Percentiles rank a stretch among this genome's conserved stretches.
Conservation (phyloP, 2,888 invertebrate genomes). For the Balanococcus diminutus region DNA sequence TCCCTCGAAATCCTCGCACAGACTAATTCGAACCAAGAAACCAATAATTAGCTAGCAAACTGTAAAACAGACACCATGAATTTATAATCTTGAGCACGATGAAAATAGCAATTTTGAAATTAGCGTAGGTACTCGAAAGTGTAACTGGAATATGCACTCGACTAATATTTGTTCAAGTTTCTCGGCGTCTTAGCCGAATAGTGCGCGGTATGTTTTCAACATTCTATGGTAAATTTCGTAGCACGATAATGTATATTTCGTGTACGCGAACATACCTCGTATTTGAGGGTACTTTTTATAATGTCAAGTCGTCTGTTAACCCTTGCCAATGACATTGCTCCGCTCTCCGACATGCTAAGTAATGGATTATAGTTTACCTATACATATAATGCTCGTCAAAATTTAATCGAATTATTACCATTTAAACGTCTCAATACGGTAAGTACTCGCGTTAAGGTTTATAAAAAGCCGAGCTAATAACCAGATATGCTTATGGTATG, state of each 20-base stretch:
- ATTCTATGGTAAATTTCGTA: neutral
- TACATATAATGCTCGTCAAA: neutral
- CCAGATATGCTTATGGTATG: neutral
- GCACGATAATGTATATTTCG: constrained; percentile 9
- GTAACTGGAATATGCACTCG: neutral
- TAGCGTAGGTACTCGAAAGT: neutral
- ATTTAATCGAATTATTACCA: constrained; percentile 17
- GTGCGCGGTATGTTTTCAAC: constrained; percentile 8
- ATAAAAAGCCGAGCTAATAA: neutral
- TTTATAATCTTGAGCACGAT: neutral
- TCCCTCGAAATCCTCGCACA: no score
- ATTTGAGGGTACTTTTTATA: neutral
- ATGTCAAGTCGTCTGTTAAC: neutral
- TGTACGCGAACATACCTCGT: neutral
- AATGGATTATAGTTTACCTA: neutral
- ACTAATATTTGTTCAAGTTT: constrained; percentile 21
- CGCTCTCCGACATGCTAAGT: no score
- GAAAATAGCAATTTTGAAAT: neutral
- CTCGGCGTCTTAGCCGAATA: neutral
- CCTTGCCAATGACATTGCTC: neutral
- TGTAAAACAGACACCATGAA: constrained; percentile 20
- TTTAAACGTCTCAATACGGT: neutral
- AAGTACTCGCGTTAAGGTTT: neutral
- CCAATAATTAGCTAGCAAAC: constrained; percentile 11
- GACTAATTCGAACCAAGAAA: neutral